A percentile compares a stretch with the other conserved stretches of the same genome.
Conservation (phyloP, 1,140 invertebrate species). For the Penaeus indicus region DNA sequence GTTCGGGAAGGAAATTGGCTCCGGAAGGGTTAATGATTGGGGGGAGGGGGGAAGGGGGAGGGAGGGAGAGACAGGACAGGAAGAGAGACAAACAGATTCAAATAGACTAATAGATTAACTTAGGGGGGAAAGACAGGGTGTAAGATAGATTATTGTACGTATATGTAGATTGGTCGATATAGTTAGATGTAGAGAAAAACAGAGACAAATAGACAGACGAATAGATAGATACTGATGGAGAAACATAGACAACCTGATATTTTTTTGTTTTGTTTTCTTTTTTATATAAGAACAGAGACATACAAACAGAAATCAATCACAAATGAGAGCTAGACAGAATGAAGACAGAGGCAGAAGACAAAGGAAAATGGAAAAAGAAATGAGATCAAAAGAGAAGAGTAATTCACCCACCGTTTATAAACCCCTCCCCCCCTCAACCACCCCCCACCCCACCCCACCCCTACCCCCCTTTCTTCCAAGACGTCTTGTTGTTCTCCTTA, state of each 20-base stretch:
- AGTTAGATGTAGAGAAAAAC: neutral
- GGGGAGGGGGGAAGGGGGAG: neutral
- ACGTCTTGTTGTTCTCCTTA: neutral
- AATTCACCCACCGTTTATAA: neutral
- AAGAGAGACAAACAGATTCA: neutral
- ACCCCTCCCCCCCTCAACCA: neutral
- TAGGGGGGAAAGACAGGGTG: neutral
- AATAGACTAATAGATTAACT: neutral
- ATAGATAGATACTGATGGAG: neutral
- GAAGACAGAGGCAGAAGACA: too few relatives aligned
- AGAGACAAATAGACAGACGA: neutral
- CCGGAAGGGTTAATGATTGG: neutral
- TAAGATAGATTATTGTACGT: neutral
- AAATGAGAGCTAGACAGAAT: neutral
- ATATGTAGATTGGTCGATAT: neutral
- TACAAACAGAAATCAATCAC: neutral
- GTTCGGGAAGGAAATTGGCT: too few relatives aligned
- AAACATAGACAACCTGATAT: neutral
- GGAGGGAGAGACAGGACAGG: neutral
- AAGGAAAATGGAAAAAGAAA: too few relatives aligned
- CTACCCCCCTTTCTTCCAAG: neutral
- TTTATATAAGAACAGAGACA: too few relatives aligned
- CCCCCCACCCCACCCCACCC: neutral
- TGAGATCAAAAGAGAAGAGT: too few relatives aligned
- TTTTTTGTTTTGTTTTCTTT: too few relatives aligned